These are phyloP conservation scores for Diadegma fenestrale DNA, from an alignment of 2,888 invertebrate genomes.

Conservation along the genomic window DNA sequence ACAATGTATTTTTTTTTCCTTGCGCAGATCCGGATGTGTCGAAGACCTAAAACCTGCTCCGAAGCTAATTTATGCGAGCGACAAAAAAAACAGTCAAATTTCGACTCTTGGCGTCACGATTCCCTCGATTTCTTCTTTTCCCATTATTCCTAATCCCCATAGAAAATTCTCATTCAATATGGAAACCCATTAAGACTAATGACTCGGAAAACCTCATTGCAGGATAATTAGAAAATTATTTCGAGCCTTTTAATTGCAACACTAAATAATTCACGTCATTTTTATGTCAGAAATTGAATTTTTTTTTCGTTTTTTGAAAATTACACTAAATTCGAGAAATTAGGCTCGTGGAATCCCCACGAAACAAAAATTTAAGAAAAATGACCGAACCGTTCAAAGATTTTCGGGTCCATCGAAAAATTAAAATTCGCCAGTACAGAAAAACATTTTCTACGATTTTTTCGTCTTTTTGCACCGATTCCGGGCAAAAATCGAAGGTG, in stretches of 20 bases:
- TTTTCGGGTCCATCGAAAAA: neutral
- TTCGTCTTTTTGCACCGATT: neutral
- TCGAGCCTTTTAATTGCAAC: neutral
- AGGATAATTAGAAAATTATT: neutral
- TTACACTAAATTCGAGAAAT: too few species aligned
- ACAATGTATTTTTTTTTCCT: neutral
- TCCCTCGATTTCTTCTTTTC: neutral
- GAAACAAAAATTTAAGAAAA: too few species aligned
- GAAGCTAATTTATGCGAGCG: neutral
- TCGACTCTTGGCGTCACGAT: neutral
- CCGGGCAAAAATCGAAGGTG: too few species aligned
- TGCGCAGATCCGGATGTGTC: neutral
- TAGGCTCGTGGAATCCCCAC: too few species aligned
- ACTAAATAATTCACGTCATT: neutral
- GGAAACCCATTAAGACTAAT: neutral
- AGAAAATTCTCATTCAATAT: neutral
- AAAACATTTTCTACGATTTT: neutral
- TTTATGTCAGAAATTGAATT: neutral
- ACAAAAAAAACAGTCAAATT: neutral
- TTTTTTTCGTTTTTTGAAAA: too few species aligned
- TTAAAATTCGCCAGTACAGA: neutral
- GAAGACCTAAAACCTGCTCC: neutral
- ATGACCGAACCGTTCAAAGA: too few species aligned
- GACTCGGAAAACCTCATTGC: neutral
- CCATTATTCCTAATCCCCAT: neutral